These are phyloP conservation scores for Grammomys surdaster DNA, from an alignment of 2,113 vertebrate species.

Conservation along the genomic window DNA sequence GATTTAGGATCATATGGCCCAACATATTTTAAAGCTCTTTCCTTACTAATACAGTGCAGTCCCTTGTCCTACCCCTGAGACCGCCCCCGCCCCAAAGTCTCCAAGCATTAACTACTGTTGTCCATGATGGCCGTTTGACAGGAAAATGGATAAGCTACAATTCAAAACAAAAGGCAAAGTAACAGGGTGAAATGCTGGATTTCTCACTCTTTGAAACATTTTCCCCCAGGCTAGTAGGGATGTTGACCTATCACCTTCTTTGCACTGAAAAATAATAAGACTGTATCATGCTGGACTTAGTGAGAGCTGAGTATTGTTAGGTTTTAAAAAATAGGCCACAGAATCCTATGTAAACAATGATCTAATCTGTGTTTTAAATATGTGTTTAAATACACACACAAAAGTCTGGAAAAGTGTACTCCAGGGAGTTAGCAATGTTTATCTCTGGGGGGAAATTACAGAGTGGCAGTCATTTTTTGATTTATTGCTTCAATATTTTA, in stretches of 20 bases:
- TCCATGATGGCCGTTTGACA: background rate
- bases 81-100: background rate
- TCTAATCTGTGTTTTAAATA: conserved; percentile 57
- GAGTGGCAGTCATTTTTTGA: background rate
- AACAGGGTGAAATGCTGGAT: background rate
- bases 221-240: background rate
- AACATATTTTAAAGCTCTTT: background rate
- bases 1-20: background rate
- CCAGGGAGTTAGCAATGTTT: conserved; percentile 27
- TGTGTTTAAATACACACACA: conserved; percentile 36
- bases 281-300: background rate
- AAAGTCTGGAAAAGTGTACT: background rate
- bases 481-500: conserved; percentile 45
- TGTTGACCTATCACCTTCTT: background rate
- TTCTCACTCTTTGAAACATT: background rate
- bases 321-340: background rate
- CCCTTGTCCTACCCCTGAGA: background rate
- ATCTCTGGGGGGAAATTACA: background rate
- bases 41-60: background rate
- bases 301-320: background rate
- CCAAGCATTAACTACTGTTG: background rate
- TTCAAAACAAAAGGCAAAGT: background rate
- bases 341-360: background rate
- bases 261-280: conserved; percentile 16
- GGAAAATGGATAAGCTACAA: background rate